These are phyloP conservation scores for Uropsilus gracilis DNA, from an alignment of 2,113 vertebrate genomes.

Conservation along the genomic window DNA sequence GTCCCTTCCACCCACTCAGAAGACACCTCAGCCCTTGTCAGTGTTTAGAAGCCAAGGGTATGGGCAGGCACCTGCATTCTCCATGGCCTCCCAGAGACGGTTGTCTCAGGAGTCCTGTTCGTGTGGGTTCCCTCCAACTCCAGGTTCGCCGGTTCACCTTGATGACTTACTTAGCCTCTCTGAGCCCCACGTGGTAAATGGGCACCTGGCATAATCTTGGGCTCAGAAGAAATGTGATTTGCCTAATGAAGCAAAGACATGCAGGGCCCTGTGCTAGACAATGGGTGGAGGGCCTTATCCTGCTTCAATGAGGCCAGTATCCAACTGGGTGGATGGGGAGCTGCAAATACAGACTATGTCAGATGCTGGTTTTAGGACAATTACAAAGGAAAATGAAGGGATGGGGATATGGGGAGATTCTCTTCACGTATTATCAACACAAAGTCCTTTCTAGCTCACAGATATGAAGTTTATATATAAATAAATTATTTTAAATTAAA, in stretches of 20 bases:
- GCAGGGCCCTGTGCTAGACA: neutral
- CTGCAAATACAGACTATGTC: neutral
- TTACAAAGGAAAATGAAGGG: neutral
- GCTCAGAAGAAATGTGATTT: neutral
- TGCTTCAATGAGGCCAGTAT: neutral
- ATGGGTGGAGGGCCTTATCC: neutral
- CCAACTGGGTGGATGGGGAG: neutral
- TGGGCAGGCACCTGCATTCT: rapidly evolving
- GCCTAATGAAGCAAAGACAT: neutral
- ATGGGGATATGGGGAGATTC: rapidly evolving
- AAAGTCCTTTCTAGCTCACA: neutral
- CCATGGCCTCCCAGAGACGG: no score
- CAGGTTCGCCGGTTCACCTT: neutral
- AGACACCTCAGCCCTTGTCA: neutral
- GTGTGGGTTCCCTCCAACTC: no score
- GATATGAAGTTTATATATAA: no score
- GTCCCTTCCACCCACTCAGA: rapidly evolving
- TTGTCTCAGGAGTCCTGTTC: neutral
- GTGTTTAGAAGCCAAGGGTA: no score
- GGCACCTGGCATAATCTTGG: no score
- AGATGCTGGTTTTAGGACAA: no score
- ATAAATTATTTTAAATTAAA: no score
- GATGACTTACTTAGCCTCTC: neutral
- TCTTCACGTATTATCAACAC: neutral
- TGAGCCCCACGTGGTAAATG: neutral